These are phyloP conservation scores for Cepphus grylle DNA, from an alignment of 2,113 vertebrate genomes.

Conservation along the genomic window DNA sequence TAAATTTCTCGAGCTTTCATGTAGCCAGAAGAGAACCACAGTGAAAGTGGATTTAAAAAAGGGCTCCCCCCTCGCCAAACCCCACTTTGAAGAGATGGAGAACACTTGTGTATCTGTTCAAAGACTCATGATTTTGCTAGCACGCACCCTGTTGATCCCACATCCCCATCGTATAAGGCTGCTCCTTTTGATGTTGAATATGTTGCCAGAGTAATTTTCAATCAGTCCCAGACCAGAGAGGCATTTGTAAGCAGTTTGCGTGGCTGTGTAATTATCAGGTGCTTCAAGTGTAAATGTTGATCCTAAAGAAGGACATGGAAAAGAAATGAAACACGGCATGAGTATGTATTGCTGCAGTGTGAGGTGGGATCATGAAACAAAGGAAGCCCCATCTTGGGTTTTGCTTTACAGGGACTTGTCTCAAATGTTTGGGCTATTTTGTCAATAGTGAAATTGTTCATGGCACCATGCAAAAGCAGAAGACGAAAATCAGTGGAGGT, in stretches of 20 bases:
- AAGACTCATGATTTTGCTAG: background rate
- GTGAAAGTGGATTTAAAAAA: background rate
- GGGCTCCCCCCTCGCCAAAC: background rate
- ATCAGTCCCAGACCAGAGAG: background rate
- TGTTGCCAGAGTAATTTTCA: background rate
- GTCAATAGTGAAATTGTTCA: background rate
- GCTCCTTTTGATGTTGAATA: background rate
- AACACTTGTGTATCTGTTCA: background rate
- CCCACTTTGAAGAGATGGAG: background rate
- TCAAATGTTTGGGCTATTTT: background rate
- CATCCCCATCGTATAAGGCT: background rate
- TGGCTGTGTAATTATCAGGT: background rate
- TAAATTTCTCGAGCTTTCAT: background rate
- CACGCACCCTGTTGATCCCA: background rate
- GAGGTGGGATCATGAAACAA: background rate
- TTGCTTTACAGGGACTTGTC: background rate
- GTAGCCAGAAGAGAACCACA: background rate
- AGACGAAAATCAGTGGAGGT: background rate
- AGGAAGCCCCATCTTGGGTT: background rate
- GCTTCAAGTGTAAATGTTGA: background rate
- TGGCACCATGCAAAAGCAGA: background rate
- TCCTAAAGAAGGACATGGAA: background rate
- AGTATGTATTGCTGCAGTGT: background rate
- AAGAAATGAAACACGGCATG: background rate
- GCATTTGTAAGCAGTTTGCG: background rate